Conservation (phyloP, 2,113 vertebrate species). For the Merops nubicus region DNA sequence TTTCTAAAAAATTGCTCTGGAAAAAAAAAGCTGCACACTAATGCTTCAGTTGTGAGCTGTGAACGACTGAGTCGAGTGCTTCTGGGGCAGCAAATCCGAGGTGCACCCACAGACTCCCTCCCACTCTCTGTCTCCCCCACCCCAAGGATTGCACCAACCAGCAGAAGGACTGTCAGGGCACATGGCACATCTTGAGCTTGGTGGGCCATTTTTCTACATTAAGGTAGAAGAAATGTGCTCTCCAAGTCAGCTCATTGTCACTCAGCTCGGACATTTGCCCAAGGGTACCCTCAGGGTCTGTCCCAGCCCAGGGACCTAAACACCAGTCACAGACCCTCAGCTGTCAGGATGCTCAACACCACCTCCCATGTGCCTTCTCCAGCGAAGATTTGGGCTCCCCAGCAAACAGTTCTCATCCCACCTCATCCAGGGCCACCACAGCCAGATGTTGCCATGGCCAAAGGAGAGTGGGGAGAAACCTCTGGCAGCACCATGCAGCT, state of each 20-base stretch:
- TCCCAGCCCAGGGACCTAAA: neutral
- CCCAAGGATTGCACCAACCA: neutral
- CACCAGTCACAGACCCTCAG: neutral
- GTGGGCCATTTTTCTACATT: neutral
- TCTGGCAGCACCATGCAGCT: accelerated
- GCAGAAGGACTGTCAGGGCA: neutral
- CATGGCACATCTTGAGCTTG: neutral
- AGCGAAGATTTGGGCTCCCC: too few relatives aligned
- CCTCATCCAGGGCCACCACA: accelerated
- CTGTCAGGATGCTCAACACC: neutral
- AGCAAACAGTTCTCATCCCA: too few relatives aligned
- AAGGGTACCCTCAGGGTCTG: too few relatives aligned
- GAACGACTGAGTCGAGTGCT: neutral
- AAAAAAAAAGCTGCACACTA: neutral
- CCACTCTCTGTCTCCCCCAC: neutral
- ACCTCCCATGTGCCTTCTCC: neutral
- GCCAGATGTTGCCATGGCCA: neutral
- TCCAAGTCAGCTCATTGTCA: accelerated
- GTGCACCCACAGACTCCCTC: neutral
- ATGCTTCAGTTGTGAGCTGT: neutral
- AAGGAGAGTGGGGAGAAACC: neutral
- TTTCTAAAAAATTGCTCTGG: neutral
- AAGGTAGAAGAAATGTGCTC: neutral
- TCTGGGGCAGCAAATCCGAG: neutral
- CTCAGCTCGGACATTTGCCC: neutral